Evolutionary conservation across 2,113 vertebrate species (phyloP).

Genomic region (Atlantisia rogersi): DNA sequence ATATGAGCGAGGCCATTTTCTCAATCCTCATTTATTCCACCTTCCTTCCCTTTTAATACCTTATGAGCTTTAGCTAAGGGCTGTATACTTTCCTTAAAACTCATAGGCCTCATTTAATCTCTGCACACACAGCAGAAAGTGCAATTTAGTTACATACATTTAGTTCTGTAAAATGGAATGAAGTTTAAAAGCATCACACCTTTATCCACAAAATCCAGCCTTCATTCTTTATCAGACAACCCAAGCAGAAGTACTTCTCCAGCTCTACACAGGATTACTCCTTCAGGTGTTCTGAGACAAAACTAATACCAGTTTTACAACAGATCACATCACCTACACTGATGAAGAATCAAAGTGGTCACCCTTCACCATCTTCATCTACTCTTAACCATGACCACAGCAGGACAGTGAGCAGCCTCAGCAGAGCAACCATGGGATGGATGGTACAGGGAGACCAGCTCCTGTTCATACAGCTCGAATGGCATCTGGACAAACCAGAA

Average conservation of each 20-base stretch:
- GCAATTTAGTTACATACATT: background rate
- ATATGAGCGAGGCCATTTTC: fast-evolving
- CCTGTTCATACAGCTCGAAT: fast-evolving
- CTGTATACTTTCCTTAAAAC: background rate
- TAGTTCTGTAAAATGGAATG: background rate
- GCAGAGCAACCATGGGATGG: background rate
- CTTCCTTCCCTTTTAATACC: background rate
- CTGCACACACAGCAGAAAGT: background rate
- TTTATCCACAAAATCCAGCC: background rate
- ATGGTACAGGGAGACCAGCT: background rate
- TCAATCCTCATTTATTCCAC: background rate
- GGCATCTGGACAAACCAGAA: background rate
- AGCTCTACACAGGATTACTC: background rate
- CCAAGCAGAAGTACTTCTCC: background rate
- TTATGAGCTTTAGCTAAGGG: background rate
- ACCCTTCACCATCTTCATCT: background rate
- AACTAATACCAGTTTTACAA: background rate
- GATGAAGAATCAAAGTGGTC: no score
- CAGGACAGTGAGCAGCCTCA: background rate
- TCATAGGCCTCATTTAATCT: background rate
- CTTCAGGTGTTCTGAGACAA: background rate
- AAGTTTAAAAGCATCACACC: background rate
- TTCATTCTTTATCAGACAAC: background rate
- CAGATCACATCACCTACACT: background rate
- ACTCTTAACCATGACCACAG: background rate